A percentile compares a stretch with the other conserved stretches of the same genome.
Evolutionary conservation across 1,140 invertebrate genomes (phyloP).

Genomic region (Parapsyche elsis): DNA sequence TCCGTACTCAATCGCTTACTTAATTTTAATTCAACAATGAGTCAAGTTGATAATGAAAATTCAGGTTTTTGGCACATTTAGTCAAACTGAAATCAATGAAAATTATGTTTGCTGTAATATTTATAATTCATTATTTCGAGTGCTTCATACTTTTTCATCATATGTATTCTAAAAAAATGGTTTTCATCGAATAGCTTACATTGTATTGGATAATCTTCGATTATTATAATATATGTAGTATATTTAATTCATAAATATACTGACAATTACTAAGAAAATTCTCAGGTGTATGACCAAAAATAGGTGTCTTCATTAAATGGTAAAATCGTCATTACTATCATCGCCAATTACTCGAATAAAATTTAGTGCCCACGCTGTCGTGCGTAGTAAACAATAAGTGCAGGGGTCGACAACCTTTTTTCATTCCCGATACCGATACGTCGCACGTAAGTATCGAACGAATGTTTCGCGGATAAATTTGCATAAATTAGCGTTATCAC

Average conservation of each 20-base stretch:
- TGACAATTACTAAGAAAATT: too few species aligned
- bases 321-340: conserved; percentile 11
- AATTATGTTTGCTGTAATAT: background rate
- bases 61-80: background rate
- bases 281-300: too few species aligned
- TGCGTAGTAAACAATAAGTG: background rate
- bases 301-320: background rate
- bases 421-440: background rate
- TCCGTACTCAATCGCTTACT: too few species aligned
- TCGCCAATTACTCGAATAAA: background rate
- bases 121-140: background rate
- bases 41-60: too few species aligned
- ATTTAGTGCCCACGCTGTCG: background rate
- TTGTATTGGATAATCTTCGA: background rate
- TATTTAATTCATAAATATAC: background rate
- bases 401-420: background rate
- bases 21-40: too few species aligned
- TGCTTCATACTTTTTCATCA: too few species aligned
- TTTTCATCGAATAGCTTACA: background rate
- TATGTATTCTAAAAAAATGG: too few species aligned
- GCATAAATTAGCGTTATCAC: background rate
- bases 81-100: background rate
- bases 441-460: background rate
- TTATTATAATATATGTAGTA: background rate
- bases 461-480: background rate